phyloP scores from a whole-genome alignment of 2,113 vertebrate genomes.

The Centropristis striata region DNA sequence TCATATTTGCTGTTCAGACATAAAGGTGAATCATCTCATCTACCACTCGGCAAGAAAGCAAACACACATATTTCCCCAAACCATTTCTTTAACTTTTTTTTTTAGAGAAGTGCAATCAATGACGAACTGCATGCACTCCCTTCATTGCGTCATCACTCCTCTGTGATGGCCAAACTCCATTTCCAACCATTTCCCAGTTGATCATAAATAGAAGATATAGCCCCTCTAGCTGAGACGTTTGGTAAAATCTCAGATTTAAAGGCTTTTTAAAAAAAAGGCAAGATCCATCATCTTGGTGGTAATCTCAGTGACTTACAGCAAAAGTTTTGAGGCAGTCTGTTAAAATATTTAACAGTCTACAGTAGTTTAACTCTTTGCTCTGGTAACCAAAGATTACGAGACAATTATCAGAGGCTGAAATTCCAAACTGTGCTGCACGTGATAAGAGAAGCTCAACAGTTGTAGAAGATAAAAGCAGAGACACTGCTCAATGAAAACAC shows the following conservation, averaged over 20 bases:
- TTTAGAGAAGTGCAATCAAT: background rate
- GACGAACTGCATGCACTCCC: background rate
- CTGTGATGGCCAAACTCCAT: constrained; percentile 4
- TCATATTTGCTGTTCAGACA: background rate
- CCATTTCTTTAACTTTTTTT: background rate
- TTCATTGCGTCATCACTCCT: background rate
- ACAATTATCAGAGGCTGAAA: constrained; percentile 80
- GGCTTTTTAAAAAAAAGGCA: background rate
- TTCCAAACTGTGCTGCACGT: constrained; percentile 76
- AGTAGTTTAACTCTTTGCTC: constrained; percentile 64
- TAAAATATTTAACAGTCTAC: constrained; percentile 39
- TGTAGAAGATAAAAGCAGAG: constrained; percentile 80
- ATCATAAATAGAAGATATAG: constrained; percentile 13
- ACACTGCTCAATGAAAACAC: constrained; percentile 79
- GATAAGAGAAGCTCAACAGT: constrained; percentile 80
- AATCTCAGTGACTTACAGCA: constrained; percentile 13
- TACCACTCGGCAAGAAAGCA: background rate
- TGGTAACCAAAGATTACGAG: constrained; percentile 61
- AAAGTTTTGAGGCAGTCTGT: constrained; percentile 5
- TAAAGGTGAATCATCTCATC: too few relatives aligned
- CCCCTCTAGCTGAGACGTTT: background rate
- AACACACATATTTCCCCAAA: background rate
- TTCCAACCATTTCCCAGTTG: constrained; percentile 9
- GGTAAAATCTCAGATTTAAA: constrained; percentile 24
- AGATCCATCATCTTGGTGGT: background rate